These are phyloP conservation scores for Luperina nickerlii DNA, from an alignment of 2,888 invertebrate species.

Conservation along the genomic window DNA sequence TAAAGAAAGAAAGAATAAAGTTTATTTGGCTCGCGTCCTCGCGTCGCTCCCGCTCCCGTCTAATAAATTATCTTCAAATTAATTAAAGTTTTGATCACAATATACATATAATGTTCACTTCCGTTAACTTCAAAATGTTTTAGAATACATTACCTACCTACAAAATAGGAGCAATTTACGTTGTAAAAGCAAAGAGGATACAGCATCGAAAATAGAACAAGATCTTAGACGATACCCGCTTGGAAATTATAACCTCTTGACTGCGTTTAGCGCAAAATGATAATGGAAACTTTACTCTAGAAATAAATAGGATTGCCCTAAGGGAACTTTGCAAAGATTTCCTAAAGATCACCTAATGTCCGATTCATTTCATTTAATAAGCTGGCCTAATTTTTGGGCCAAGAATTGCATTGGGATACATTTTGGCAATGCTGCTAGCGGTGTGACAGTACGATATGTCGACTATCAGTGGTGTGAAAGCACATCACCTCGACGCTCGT, in stretches of 20 bases:
- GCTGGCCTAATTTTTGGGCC: background rate
- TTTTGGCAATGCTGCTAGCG: background rate
- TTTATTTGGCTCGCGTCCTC: too few relatives aligned
- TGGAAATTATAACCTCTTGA: background rate
- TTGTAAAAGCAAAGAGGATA: background rate
- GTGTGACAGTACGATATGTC: too few relatives aligned
- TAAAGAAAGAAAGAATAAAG: too few relatives aligned
- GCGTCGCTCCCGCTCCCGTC: too few relatives aligned
- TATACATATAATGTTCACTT: background rate
- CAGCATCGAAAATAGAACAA: constrained; percentile 5
- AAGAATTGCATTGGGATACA: background rate
- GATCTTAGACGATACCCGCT: background rate
- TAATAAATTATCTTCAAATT: too few relatives aligned
- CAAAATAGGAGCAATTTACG: background rate
- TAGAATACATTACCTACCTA: background rate
- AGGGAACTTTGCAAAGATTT: background rate
- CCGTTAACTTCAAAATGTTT: background rate
- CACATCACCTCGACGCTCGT: too few relatives aligned
- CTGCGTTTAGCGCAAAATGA: background rate
- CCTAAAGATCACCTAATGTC: background rate
- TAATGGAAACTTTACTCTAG: background rate
- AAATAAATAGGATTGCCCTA: background rate
- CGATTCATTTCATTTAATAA: background rate
- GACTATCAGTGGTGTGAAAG: too few relatives aligned
- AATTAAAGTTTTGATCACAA: too few relatives aligned